Conservation (phyloP, 2,113 vertebrate species). For the Globicephala melas region DNA sequence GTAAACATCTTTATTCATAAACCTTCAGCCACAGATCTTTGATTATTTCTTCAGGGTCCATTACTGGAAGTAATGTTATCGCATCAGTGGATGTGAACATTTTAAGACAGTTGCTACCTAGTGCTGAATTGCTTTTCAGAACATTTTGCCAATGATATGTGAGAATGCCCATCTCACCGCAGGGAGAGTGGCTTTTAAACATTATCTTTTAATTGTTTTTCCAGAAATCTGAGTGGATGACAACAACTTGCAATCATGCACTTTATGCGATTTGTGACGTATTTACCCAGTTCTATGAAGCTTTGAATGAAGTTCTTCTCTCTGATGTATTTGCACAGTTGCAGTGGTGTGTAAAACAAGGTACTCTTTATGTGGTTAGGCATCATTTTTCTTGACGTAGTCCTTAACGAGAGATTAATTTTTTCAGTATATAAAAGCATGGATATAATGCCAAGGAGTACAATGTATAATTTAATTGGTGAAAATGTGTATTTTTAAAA, state of each 20-base stretch:
- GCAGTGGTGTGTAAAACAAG: conserved; percentile 99
- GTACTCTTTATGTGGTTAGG: conserved; percentile 76
- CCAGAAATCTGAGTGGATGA: conserved; percentile 99
- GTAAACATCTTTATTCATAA: neutral
- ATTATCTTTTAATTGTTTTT: conserved; percentile 15
- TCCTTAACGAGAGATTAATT: neutral
- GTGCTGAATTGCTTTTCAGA: neutral
- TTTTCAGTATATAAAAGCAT: neutral
- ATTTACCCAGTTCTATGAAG: conserved; percentile 97
- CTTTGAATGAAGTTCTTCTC: conserved; percentile 93
- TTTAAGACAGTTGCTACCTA: neutral
- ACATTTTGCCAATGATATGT: neutral
- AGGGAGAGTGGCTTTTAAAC: neutral
- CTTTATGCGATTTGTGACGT: conserved; percentile 98
- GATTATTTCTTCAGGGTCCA: neutral
- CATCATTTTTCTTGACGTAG: neutral
- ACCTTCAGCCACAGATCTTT: neutral
- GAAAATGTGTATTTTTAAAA: neutral
- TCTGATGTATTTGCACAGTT: conserved; percentile 94
- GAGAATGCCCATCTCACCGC: neutral
- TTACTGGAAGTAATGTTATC: neutral
- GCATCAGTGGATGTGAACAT: neutral
- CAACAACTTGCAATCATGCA: conserved; percentile 97
- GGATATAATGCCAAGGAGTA: neutral
- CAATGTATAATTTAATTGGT: neutral